A percentile compares a stretch with the other conserved stretches of the same genome.
These are phyloP conservation scores for Volucella inflata DNA, from an alignment of 2,888 invertebrate species.

Conservation along the genomic window DNA sequence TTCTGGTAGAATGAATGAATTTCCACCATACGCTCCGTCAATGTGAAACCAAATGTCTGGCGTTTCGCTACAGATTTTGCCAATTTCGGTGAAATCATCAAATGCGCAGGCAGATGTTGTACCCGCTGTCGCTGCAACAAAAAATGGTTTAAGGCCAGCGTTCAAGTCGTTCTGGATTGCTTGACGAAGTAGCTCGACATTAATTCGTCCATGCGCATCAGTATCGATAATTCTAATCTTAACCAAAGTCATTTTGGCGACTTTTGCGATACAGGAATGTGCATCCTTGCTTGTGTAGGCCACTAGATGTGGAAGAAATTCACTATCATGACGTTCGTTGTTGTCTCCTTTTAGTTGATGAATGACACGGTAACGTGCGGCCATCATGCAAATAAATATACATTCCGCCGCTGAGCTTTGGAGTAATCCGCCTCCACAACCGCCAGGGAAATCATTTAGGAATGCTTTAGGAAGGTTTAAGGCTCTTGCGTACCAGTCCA, in stretches of 20 bases:
- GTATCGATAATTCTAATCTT: constrained; percentile 89
- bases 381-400: constrained; percentile 90
- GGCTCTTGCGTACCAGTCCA: constrained; percentile 92
- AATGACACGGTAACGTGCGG: constrained; percentile 89
- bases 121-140: constrained; percentile 92
- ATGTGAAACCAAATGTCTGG: constrained; percentile 92
- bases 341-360: constrained; percentile 86
- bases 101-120: constrained; percentile 93
- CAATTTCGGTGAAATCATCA: constrained; percentile 91
- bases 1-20: constrained; percentile 93
- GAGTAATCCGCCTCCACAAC: constrained; percentile 90
- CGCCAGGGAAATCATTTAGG: constrained; percentile 82
- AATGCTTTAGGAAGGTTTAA: constrained; percentile 90
- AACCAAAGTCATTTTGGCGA: constrained; percentile 90
- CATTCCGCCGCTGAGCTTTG: constrained; percentile 94
- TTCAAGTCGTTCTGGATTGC: constrained; percentile 89
- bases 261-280: constrained; percentile 91
- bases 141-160: constrained; percentile 91
- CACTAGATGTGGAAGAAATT: constrained; percentile 90
- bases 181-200: constrained; percentile 86
- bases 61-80: constrained; percentile 87
- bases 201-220: constrained; percentile 87
- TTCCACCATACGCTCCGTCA: constrained; percentile 94
- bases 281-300: constrained; percentile 90
- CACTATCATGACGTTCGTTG: constrained; percentile 86